Conservation (phyloP, 2,797 vertebrate genomes). For the Dipus sagitta region DNA sequence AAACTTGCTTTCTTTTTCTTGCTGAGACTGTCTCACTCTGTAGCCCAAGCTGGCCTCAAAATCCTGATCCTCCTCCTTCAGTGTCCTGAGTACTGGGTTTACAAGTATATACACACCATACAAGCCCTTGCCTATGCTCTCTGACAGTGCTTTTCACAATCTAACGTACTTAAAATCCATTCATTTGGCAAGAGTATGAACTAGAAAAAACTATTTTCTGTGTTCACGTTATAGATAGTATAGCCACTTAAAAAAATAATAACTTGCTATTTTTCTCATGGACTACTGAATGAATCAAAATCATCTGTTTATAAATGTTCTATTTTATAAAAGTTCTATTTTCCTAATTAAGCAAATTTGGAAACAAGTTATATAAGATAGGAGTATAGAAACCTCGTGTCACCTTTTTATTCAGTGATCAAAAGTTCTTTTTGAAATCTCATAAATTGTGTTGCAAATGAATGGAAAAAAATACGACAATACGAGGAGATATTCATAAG, state of each 20-base stretch:
- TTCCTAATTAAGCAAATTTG: constrained; percentile 31
- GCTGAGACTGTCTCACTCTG: neutral
- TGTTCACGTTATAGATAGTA: neutral
- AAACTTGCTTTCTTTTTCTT: neutral
- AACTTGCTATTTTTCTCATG: neutral
- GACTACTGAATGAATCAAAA: neutral
- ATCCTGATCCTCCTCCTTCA: neutral
- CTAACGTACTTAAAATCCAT: constrained; percentile 15
- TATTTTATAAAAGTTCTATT: neutral
- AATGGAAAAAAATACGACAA: neutral
- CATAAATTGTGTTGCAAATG: neutral
- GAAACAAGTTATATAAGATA: neutral
- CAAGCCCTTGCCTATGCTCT: neutral
- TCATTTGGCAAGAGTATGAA: neutral
- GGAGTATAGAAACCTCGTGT: neutral
- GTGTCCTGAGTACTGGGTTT: neutral
- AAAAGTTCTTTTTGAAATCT: constrained; percentile 52
- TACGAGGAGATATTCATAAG: neutral
- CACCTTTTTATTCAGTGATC: constrained; percentile 1
- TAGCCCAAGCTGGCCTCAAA: neutral
- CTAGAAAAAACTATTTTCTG: neutral
- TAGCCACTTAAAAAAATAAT: neutral
- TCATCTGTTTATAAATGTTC: neutral
- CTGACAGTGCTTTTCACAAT: neutral
- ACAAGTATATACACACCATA: neutral